phyloP scores from a whole-genome alignment of 2,888 invertebrate species.

The Dendrolimus houi region DNA sequence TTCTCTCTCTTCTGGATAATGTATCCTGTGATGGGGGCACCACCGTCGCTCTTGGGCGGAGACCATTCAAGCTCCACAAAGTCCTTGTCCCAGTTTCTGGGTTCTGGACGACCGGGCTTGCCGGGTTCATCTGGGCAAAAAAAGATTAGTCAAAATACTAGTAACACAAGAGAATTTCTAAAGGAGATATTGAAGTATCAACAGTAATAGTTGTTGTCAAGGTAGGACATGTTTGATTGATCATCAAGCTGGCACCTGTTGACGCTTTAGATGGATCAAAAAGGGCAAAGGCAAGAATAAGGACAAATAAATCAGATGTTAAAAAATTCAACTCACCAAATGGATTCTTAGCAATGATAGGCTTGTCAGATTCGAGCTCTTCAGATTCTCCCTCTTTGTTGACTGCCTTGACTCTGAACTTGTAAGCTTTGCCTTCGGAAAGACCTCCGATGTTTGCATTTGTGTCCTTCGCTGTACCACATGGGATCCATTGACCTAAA shows the following conservation, averaged over 20 bases:
- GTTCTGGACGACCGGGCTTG: conserved; percentile 92
- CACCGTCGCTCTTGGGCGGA: conserved; percentile 93
- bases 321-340: conserved; percentile 81
- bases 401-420: conserved; percentile 98
- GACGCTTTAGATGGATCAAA: too few species aligned
- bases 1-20: conserved; percentile 96
- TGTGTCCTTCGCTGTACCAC: conserved; percentile 90
- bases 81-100: conserved; percentile 96
- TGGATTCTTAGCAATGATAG: conserved; percentile 98
- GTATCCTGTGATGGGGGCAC: conserved; percentile 97
- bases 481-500: conserved; percentile 92
- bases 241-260: too few species aligned
- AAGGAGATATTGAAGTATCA: too few species aligned
- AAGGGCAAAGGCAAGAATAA: too few species aligned
- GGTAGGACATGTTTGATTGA: too few species aligned
- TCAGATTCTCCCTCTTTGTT: conserved; percentile 99
- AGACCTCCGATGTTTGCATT: conserved; percentile 87
- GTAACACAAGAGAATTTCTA: too few species aligned
- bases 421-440: conserved; percentile 97
- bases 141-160: too few species aligned
- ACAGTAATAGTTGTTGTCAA: too few species aligned
- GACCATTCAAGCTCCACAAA: conserved; percentile 97
- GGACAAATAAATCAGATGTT: background rate
- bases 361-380: conserved; percentile 93
- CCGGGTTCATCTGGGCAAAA: conserved; percentile 85